Base-by-base conservation (phyloP, 2,888 invertebrate genomes). In the Pterostichus niger region DNA sequence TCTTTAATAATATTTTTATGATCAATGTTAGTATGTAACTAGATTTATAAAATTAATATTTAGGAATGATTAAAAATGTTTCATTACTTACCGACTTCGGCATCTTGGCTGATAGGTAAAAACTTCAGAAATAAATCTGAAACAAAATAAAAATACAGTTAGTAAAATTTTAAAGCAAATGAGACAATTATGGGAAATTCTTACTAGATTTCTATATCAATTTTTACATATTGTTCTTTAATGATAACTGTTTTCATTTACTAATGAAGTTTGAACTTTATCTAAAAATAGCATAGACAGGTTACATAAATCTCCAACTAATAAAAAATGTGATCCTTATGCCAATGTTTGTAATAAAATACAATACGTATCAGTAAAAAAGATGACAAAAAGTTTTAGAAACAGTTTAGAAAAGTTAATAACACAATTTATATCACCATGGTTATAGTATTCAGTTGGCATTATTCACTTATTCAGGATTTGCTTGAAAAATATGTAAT, bases 31-130 rank as follows among this genome's bases (percentile, higher is more conserved):
- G 49, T 2, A 10, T 17, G 13, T 13, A 13, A 17, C 0, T 56
- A 17, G 17, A 56, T 56, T 56, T 56, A 6, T 56, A 3, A 40
- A 40, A 17, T 56, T 56, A 56, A 13, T 15, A 24, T 4, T 56
- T 56, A 54, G 9, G 9, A 59, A 31, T 59, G 7, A 59, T 17
- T n/a, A 40, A 77, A 54, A 11, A 33, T 35, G 24, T 35, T 24
- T 24, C 35, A 52, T 78, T 85, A 93, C 93, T 92, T 88, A 93
- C 93, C 90, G 93, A 93, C 93, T 93, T 93, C 90, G 92, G 93
- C 92, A 93, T 92, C 90, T 92, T 93, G 91, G 52, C 68, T 78
- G 73, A 68, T 61, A 54, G 79, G 46, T 71, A 61, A 76, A 75
- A 84, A 75, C 71, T 73, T 76, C 24, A 59, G 49, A 75, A 75